These are phyloP conservation scores for Rynchops niger DNA, from an alignment of 2,113 vertebrate genomes.

Conservation along the genomic window DNA sequence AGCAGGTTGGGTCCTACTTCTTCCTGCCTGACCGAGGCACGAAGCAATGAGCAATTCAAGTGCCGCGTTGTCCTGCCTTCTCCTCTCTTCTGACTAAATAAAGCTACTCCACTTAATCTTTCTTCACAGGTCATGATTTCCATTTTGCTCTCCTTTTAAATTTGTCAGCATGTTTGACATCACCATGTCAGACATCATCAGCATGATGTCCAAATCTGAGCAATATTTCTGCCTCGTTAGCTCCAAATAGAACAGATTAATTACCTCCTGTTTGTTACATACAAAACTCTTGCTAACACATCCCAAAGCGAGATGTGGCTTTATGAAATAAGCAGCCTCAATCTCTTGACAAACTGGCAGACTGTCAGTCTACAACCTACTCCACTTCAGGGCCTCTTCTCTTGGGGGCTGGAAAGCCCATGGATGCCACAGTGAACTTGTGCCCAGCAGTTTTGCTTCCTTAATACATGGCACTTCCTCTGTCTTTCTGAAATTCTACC, in stretches of 20 bases:
- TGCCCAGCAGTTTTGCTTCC: not conserved
- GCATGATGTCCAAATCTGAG: not conserved
- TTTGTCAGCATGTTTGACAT: not conserved
- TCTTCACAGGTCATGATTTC: not conserved
- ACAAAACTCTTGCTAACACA: not conserved
- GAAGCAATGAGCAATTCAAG: not conserved
- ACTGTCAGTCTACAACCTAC: not conserved
- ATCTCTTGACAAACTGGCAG: not conserved
- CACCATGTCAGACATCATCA: not conserved
- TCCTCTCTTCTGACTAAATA: not conserved
- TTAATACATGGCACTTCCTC: not conserved
- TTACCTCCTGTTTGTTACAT: not conserved
- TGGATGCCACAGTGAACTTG: rapidly evolving
- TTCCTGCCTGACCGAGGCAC: not conserved
- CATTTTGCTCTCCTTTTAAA: not conserved
- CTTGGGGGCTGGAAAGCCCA: not conserved
- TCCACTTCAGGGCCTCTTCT: not conserved
- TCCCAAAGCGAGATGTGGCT: not conserved
- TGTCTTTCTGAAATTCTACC: not conserved
- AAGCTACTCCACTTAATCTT: not conserved
- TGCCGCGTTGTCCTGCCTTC: not conserved
- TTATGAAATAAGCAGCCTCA: not conserved
- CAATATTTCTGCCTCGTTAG: slow-evolving; percentile 10
- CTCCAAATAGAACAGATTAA: slow-evolving; percentile 8
- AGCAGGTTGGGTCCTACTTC: not conserved